Evolutionary conservation across 2,888 invertebrate species (phyloP).

Genomic region (Adineta ricciae): DNA sequence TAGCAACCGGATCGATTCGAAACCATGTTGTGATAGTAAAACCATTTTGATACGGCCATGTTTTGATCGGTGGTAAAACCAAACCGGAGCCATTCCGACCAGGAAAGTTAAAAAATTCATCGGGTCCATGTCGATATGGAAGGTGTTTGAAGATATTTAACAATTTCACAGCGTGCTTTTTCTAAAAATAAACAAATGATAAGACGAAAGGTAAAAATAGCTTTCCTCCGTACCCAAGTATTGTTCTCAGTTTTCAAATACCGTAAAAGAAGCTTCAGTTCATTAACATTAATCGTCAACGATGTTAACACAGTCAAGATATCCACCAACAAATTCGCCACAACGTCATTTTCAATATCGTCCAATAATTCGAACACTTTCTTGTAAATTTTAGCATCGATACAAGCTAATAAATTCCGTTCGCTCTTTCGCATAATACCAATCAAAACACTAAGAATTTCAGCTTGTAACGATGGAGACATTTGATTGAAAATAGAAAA

Average conservation of each 20-base stretch:
- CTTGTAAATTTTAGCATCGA: slow-evolving; percentile 60
- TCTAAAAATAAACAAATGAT: too few relatives aligned
- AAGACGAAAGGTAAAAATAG: too few relatives aligned
- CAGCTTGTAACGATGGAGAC: slow-evolving; percentile 56
- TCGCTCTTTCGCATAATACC: slow-evolving; percentile 94
- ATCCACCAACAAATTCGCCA: slow-evolving; percentile 84
- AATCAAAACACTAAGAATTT: slow-evolving; percentile 98
- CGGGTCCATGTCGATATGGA: slow-evolving; percentile 94
- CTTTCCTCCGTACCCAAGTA: slow-evolving; percentile 78
- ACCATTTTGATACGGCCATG: slow-evolving; percentile 97
- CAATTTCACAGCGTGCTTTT: slow-evolving; percentile 85
- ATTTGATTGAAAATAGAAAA: not conserved
- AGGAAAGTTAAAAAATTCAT: slow-evolving; percentile 99
- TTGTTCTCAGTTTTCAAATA: slow-evolving; percentile 85
- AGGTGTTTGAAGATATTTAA: slow-evolving; percentile 91
- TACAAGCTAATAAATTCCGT: slow-evolving; percentile 91
- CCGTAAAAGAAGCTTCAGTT: slow-evolving; percentile 84
- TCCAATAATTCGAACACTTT: slow-evolving; percentile 56
- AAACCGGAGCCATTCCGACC: slow-evolving; percentile 94
- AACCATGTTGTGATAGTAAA: slow-evolving; percentile 99
- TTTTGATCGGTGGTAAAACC: slow-evolving; percentile 86
- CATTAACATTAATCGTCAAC: slow-evolving; percentile 97
- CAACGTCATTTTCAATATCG: slow-evolving; percentile 74
- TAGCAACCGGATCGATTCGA: slow-evolving; percentile 65
- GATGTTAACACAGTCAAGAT: slow-evolving; percentile 92